These are phyloP conservation scores for Pampusana beccarii DNA, from an alignment of 2,113 vertebrate genomes.

Conservation along the genomic window DNA sequence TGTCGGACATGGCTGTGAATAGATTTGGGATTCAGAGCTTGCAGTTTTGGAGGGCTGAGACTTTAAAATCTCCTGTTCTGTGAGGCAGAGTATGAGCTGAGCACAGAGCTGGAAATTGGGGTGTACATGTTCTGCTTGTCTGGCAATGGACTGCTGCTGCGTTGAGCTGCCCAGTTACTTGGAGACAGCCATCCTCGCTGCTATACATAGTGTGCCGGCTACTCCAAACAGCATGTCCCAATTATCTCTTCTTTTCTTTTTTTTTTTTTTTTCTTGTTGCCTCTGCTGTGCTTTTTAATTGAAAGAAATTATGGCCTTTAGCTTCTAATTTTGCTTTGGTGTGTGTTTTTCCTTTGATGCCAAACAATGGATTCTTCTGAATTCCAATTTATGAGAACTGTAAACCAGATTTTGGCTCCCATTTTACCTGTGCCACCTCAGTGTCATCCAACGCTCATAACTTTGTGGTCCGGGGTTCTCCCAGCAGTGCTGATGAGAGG, in stretches of 20 bases:
- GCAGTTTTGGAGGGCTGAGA: background rate
- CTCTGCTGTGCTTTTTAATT: background rate
- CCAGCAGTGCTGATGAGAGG: background rate
- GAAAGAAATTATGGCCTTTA: background rate
- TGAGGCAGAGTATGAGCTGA: background rate
- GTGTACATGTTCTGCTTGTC: background rate
- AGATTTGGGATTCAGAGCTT: background rate
- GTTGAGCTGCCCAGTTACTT: background rate
- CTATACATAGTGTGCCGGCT: background rate
- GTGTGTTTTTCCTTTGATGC: background rate
- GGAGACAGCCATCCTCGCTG: fast-evolving
- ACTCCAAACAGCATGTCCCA: background rate
- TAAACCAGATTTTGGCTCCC: background rate
- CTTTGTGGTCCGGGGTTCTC: background rate
- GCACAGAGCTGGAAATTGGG: background rate
- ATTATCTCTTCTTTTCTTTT: background rate
- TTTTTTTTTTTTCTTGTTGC: background rate
- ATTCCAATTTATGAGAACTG: background rate
- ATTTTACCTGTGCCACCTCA: background rate
- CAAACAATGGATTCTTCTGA: background rate
- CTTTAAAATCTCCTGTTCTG: background rate
- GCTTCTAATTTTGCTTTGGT: background rate
- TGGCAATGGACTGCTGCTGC: background rate
- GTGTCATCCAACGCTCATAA: background rate
- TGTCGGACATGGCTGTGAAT: background rate